Conservation (phyloP, 2,888 invertebrate genomes). For the Apomyelois bistriatella region DNA sequence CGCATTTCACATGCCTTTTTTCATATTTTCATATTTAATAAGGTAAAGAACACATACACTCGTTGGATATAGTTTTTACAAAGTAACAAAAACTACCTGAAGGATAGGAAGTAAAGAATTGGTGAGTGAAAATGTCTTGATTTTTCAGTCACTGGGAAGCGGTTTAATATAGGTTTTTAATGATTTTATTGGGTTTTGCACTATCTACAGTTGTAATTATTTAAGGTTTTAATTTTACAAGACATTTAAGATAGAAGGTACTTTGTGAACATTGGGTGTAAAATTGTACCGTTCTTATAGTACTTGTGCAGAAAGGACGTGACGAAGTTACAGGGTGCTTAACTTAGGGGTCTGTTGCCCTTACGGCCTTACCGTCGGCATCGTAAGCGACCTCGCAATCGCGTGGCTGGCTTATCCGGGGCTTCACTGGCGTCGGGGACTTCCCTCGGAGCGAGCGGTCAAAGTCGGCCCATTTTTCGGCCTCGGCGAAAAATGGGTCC, state of each 20-base stretch:
- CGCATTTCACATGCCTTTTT: slow-evolving; percentile 23
- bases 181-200: slow-evolving; percentile 24
- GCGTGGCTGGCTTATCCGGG: slow-evolving; percentile 84
- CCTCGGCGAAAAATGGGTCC: slow-evolving; percentile 76
- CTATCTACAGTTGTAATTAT: slow-evolving; percentile 30
- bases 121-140: slow-evolving; percentile 60
- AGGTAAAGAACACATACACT: slow-evolving; percentile 67
- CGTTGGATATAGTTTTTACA: slow-evolving; percentile 32
- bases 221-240: not conserved
- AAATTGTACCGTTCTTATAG: not conserved
- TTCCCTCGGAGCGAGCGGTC: slow-evolving; percentile 79
- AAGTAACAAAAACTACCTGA: slow-evolving; percentile 32
- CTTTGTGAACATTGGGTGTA: slow-evolving; percentile 21
- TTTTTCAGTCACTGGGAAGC: slow-evolving; percentile 52
- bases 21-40: slow-evolving; percentile 16
- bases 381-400: slow-evolving; percentile 86
- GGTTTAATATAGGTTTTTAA: slow-evolving; percentile 24
- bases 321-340: slow-evolving; percentile 63
- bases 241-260: slow-evolving; percentile 9
- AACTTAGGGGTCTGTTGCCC: slow-evolving; percentile 61
- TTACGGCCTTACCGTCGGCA: slow-evolving; percentile 82
- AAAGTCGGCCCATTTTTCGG: slow-evolving; percentile 76
- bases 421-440: slow-evolving; percentile 86
- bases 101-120: slow-evolving; percentile 22
- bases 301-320: slow-evolving; percentile 37